Evolutionary conservation across 2,888 invertebrate species (phyloP).

Genomic region (Spodoptera exigua): DNA sequence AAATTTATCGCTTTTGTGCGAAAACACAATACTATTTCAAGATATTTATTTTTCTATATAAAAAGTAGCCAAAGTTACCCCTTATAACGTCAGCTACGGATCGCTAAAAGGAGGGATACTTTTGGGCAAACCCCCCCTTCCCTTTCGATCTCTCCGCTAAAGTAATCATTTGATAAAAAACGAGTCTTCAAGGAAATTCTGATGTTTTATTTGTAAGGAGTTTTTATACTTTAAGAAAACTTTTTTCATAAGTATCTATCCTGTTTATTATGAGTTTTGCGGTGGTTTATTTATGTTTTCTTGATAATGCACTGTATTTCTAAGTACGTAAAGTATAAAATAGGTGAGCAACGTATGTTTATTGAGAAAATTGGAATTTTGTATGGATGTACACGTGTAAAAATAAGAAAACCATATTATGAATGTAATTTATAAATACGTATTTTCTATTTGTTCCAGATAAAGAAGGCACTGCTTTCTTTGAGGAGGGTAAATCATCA

Average conservation of each 20-base stretch:
- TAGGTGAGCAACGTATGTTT: too few relatives aligned
- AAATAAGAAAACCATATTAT: too few relatives aligned
- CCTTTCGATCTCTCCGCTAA: conserved; percentile 10
- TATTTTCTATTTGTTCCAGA: too few relatives aligned
- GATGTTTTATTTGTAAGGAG: conserved; percentile 33
- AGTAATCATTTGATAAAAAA: conserved; percentile 35
- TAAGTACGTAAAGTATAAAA: too few relatives aligned
- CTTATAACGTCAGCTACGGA: background rate
- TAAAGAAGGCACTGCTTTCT: too few relatives aligned
- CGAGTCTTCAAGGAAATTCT: conserved; percentile 14
- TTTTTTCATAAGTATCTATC: conserved; percentile 19
- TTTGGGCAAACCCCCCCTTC: conserved; percentile 22
- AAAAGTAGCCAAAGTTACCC: too few relatives aligned
- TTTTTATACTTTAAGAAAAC: conserved; percentile 8
- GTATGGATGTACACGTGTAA: too few relatives aligned
- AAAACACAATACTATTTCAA: conserved; percentile 3
- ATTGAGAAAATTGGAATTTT: too few relatives aligned
- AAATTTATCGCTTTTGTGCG: too few relatives aligned
- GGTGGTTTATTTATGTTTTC: background rate
- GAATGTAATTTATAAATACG: too few relatives aligned
- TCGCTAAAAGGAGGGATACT: conserved; percentile 23
- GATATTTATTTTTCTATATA: conserved; percentile 9
- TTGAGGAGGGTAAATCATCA: too few relatives aligned
- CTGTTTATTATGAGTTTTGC: conserved; percentile 5
- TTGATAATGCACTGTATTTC: background rate